Base-by-base conservation (phyloP, 2,888 invertebrate species). In the Fissipunctia ypsillon region DNA sequence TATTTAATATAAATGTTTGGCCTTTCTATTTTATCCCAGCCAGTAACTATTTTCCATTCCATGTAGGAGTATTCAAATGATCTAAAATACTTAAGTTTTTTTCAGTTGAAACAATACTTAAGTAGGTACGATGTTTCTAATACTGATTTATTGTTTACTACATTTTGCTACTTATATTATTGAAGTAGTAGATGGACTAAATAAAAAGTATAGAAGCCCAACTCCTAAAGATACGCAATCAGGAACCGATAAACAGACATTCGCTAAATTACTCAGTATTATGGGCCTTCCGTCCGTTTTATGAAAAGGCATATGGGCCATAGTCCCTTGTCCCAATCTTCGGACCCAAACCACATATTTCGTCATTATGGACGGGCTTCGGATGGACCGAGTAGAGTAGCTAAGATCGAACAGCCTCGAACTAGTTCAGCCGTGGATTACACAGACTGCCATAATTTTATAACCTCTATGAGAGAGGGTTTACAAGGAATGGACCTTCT, bases 401-500 rank as follows among this genome's bases (percentile, higher is more conserved):
- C 28, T 48, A 25, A 31, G 3, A 31, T 22, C 28, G 5, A 35
- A 35, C 9, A 31, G 12, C 25, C 5, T 59, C 1, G 6, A 43
- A 59, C 1, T 16, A 59, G 50, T 48, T 63, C 22, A 43, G 16
- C 1, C 9, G 6, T 22, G 16, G 16, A 56, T 22, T 25, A 19
- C 22, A 69, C 16, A 10, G 19, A 28, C 19, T 16, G 9, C 2
- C 3, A 50, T 41, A 31, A 22, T 22, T 28, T 43, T 22, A 28
- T 35, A 45, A 22, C 5, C 6, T 59, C 35, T 45, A 35, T 22
- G 45, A 16, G 14, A 6, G 28, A 48, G 7, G 4, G 45, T 52
- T 35, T 35, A 56, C 45, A 38, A 35, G 25, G 68, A 54, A 56
- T 68, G 60, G 70, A 57, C 68, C 73, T 83, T 83, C 73, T 68